A percentile compares a stretch with the other conserved stretches of the same genome.
phyloP scores from a whole-genome alignment of 2,888 invertebrate species.

The Pterostichus niger region DNA sequence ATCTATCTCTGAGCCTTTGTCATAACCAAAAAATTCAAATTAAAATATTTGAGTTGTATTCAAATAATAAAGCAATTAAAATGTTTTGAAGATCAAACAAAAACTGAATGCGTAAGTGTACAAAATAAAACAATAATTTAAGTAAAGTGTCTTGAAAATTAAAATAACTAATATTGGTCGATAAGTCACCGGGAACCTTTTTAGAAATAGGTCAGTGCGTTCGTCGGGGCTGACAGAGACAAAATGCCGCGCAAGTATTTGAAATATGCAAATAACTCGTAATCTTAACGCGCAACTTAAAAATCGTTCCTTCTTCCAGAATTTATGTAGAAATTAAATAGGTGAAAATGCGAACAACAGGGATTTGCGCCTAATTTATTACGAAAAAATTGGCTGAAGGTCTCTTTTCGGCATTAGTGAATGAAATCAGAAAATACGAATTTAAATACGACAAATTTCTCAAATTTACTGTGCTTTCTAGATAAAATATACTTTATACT shows the following conservation, averaged over 20 bases:
- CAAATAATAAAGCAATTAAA: not conserved
- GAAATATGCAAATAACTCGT: conserved; percentile 18
- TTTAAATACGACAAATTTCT: not conserved
- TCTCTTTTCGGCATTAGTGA: not conserved
- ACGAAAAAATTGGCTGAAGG: not conserved
- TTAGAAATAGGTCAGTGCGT: conserved; percentile 7
- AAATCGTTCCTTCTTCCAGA: conserved; percentile 10
- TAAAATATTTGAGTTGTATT: not conserved
- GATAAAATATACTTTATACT: too few relatives aligned
- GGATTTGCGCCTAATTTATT: not conserved
- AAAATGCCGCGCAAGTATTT: conserved; percentile 19
- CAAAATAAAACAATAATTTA: conserved; percentile 9
- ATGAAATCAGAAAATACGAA: not conserved
- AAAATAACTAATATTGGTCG: conserved; percentile 4
- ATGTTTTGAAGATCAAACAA: conserved; percentile 12
- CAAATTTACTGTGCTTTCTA: too few relatives aligned
- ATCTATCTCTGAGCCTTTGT: too few relatives aligned
- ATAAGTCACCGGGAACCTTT: not conserved
- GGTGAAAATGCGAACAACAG: conserved; percentile 9
- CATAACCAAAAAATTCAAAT: conserved; percentile 1
- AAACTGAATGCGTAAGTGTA: not conserved
- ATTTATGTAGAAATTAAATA: conserved; percentile 12
- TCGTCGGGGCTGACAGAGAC: not conserved
- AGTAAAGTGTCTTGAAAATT: conserved; percentile 16
- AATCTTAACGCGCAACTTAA: conserved; percentile 22